These are phyloP conservation scores for Lycodopsis pacificus DNA, from an alignment of 2,797 vertebrate species.

Conservation along the genomic window DNA sequence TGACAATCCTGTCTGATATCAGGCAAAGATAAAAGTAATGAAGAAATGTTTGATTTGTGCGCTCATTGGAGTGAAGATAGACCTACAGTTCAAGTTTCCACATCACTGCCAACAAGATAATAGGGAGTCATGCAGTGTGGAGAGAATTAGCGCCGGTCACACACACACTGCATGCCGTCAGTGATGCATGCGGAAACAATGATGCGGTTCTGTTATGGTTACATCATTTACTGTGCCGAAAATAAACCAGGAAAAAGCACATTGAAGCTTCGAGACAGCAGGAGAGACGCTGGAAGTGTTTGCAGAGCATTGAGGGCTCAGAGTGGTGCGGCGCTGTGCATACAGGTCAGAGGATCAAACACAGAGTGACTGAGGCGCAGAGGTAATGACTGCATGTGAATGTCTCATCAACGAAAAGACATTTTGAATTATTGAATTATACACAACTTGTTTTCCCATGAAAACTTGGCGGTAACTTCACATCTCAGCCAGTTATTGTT, in stretches of 20 bases:
- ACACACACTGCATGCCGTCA: not conserved
- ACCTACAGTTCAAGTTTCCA: not conserved
- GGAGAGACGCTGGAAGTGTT: not conserved
- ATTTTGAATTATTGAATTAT: conserved; percentile 26
- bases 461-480: conserved; percentile 20
- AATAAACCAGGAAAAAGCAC: conserved; percentile 8
- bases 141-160: not conserved
- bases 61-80: not conserved
- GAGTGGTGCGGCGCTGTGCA: not conserved
- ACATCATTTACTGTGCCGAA: not conserved
- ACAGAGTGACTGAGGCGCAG: not conserved
- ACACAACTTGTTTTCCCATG: not conserved
- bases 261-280: conserved; percentile 12
- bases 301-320: not conserved
- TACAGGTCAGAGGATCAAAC: conserved; percentile 17
- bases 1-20: not conserved
- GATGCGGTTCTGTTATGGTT: not conserved
- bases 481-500: conserved; percentile 23
- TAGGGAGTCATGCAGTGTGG: not conserved
- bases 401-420: conserved; percentile 1
- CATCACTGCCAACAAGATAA: conserved; percentile 5
- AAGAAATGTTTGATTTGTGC: not conserved
- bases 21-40: not conserved
- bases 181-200: not conserved
- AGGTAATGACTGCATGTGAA: conserved; percentile 13